Base-by-base conservation (phyloP, 2,113 vertebrate genomes). In the Reinhardtius hippoglossoides region DNA sequence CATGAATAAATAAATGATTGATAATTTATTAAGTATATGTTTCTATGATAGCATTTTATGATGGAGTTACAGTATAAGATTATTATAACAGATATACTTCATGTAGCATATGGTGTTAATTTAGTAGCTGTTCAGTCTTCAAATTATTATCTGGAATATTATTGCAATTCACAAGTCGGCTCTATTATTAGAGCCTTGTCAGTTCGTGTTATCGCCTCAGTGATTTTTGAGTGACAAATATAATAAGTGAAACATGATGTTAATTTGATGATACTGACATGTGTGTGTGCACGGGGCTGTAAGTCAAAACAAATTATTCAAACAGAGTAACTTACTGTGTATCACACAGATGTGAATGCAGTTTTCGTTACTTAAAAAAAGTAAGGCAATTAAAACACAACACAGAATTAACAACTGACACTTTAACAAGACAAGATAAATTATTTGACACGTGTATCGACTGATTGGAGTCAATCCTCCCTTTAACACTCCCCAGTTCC, bases 401-500 rank as follows among this genome's bases (percentile, higher is more conserved):
- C 31, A 64, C 20, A 62, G 8, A 62, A 67, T 71, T 5, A 74
- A 78, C 62, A 76, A 66, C 24, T 52, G 44, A 48, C 9, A 72
- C 50, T 46, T 64, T 58, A 65, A 72, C 58, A 55, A 72, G 44
- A 69, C 61, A 12, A 14, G 57, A 77, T 24, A 80, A 80, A 80
- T 67, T 48, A 67, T 56, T 55, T 13, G 26, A 57, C 14, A 66
- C 13, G 5, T 55, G 21, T 63, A 65, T 77, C 60, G 78, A 78
- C 70, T 68, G 21, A 59, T 42, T 69, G 5, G 78, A 82, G 63
- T 74, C 77, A 70, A 5, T 63, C 52, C 75, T 62, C 57, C 52
- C 75, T 87, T 81, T 76, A 80, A 82, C 62, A 54, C 80, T 75
- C 42, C 50, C 56, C 23, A 37, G 60, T 42, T 80, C 46, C 71